Evolutionary conservation across 2,113 vertebrate species (phyloP).

Genomic region (Girardinichthys multiradiatus): DNA sequence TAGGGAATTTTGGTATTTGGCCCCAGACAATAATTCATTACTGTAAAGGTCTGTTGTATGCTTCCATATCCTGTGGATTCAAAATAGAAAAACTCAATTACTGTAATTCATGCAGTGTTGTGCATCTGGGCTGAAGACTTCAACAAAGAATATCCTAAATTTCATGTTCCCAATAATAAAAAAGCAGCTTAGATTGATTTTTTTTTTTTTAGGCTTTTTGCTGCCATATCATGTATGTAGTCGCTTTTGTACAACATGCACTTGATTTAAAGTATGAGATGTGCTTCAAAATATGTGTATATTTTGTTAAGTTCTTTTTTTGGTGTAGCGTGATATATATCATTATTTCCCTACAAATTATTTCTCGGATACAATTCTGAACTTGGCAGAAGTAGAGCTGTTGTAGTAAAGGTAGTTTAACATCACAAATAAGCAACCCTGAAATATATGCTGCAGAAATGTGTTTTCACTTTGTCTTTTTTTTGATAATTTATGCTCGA

Average conservation of each 20-base stretch:
- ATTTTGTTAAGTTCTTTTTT: slow-evolving; percentile 68
- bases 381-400: slow-evolving; percentile 81
- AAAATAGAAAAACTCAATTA: slow-evolving; percentile 58
- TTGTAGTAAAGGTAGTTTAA: slow-evolving; percentile 82
- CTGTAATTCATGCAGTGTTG: slow-evolving; percentile 48
- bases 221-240: slow-evolving; percentile 74
- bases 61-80: slow-evolving; percentile 50
- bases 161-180: slow-evolving; percentile 35
- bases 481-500: slow-evolving; percentile 81
- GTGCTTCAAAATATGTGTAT: slow-evolving; percentile 74
- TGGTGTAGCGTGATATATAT: slow-evolving; percentile 59
- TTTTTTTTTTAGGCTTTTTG: slow-evolving; percentile 60
- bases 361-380: slow-evolving; percentile 63
- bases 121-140: slow-evolving; percentile 22
- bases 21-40: slow-evolving; percentile 45
- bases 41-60: slow-evolving; percentile 66
- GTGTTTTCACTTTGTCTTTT: slow-evolving; percentile 63
- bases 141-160: slow-evolving; percentile 27
- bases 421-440: slow-evolving; percentile 84
- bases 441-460: slow-evolving; percentile 84
- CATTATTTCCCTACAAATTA: slow-evolving; percentile 60
- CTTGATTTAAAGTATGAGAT: slow-evolving; percentile 72
- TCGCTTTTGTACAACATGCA: slow-evolving; percentile 75
- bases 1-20: slow-evolving; percentile 46
- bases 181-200: slow-evolving; percentile 43